Evolutionary conservation across 2,888 invertebrate genomes (phyloP), one percentile per base, ranked within the genome.

Genomic region (Ectemnius lituratus): DNA sequence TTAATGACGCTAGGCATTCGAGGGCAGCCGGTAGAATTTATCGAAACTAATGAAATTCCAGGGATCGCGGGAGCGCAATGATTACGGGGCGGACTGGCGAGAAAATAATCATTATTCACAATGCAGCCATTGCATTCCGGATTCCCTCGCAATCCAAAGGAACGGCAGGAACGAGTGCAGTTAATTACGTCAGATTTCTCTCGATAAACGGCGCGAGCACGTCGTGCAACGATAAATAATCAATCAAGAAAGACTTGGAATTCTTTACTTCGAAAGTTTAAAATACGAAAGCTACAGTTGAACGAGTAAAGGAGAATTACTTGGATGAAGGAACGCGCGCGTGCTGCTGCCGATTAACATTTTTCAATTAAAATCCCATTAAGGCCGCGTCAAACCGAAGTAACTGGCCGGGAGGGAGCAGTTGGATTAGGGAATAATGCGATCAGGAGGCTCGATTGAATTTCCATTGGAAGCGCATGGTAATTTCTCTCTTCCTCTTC

Each of bases 291-390:
- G 1, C 8, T 37, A 37, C 37, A 37, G 52, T 14, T 52, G n/a
- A 16, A 52, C 23, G 23, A 23, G 23, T 23, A 23, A 23, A 23
- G 23, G 23, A 23, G 23, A 23, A 23, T 23, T 23, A 23, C 23
- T 52, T 16, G 16, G 2, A 37, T 6, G 37, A 11, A 6, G 37
- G 37, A 47, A 49, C 56, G 63, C 70, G 63, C 70, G 67, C 59
- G 67, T 71, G 60, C 66, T 61, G 20, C 52, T 20, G 49, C 13
- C 79, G 70, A 83, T 82, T 81, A 84, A 84, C 83, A 86, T 80
- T 84, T 82, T 79, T 81, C 85, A 80, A 84, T 86, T 84, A 84
- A 86, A 84, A 84, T 73, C 75, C 82, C 78, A 86, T 87, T 82
- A 85, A 67, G 62, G 47, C 20, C 58, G 37, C 62, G 70, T 80